A percentile compares a stretch with the other conserved stretches of the same genome.
Conservation (phyloP, 2,113 vertebrate species). For the Caranx ignobilis region DNA sequence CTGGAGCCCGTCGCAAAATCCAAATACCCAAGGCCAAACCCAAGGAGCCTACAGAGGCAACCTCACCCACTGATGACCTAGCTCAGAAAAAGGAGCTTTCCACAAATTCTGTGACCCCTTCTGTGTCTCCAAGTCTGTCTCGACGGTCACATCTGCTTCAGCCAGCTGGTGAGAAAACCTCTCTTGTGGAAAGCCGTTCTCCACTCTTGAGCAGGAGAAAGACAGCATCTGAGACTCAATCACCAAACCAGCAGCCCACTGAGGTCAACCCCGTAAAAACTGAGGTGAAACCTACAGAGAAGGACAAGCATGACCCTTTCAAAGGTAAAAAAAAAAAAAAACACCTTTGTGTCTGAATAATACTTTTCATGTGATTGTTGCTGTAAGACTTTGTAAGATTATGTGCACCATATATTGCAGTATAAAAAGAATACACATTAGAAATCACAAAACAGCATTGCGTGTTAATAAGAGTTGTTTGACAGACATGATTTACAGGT, state of each 20-base stretch:
- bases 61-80: constrained; percentile 27
- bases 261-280: constrained; percentile 56
- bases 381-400: neutral
- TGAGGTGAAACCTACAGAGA: constrained; percentile 81
- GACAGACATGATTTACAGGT: neutral
- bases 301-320: constrained; percentile 87
- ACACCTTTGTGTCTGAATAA: neutral
- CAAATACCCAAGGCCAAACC: constrained; percentile 85
- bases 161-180: constrained; percentile 70
- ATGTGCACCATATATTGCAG: neutral
- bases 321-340: constrained; percentile 91
- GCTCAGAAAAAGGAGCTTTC: constrained; percentile 56
- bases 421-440: no score
- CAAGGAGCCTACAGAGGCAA: constrained; percentile 68
- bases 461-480: neutral
- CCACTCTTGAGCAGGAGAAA: constrained; percentile 85
- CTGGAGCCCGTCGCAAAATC: constrained; percentile 94
- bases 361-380: neutral
- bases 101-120: constrained; percentile 64
- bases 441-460: neutral
- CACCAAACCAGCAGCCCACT: constrained; percentile 68
- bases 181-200: constrained; percentile 82
- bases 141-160: constrained; percentile 78
- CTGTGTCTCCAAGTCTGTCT: constrained; percentile 81
- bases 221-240: constrained; percentile 83